Evolutionary conservation across 2,797 vertebrate species (phyloP).

Genomic region (Chloroceryle amazona): DNA sequence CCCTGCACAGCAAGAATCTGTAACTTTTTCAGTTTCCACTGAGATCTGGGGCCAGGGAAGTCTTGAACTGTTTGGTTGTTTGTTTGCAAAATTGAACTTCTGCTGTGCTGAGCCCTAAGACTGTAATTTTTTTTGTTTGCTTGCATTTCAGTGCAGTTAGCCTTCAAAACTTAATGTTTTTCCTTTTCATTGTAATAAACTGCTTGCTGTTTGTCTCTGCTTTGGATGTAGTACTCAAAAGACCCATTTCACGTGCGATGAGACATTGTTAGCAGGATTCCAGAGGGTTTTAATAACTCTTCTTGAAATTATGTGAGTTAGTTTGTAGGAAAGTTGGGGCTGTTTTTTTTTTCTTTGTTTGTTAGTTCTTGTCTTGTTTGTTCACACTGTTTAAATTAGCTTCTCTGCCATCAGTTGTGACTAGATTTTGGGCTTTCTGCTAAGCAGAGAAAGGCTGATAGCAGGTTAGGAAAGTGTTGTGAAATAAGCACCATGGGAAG

Average conservation of each 20-base stretch:
- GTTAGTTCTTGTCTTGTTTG: neutral
- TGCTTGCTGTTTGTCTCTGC: neutral
- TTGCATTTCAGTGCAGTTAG: conserved; percentile 31
- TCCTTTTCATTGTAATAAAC: neutral
- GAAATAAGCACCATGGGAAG: neutral
- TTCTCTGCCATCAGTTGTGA: neutral
- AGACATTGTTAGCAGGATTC: conserved; percentile 9
- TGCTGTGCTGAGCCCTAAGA: conserved; percentile 14
- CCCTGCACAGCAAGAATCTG: neutral
- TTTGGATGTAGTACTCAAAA: conserved; percentile 40
- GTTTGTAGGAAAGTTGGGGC: neutral
- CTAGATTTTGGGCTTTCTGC: neutral
- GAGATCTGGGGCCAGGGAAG: neutral
- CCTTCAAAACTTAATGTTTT: conserved; percentile 9
- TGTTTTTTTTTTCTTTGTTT: too few species aligned
- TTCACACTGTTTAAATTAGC: conserved; percentile 22
- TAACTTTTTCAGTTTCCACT: neutral
- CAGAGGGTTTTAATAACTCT: conserved; percentile 29
- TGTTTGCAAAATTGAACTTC: conserved; percentile 25
- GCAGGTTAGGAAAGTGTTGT: neutral
- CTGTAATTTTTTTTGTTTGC: conserved; percentile 26
- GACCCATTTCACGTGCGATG: neutral
- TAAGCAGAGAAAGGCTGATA: neutral
- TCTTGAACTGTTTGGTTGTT: neutral
- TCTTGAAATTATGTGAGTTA: neutral